Evolutionary conservation across 2,797 vertebrate genomes (phyloP).

Genomic region (Darevskia mixta): DNA sequence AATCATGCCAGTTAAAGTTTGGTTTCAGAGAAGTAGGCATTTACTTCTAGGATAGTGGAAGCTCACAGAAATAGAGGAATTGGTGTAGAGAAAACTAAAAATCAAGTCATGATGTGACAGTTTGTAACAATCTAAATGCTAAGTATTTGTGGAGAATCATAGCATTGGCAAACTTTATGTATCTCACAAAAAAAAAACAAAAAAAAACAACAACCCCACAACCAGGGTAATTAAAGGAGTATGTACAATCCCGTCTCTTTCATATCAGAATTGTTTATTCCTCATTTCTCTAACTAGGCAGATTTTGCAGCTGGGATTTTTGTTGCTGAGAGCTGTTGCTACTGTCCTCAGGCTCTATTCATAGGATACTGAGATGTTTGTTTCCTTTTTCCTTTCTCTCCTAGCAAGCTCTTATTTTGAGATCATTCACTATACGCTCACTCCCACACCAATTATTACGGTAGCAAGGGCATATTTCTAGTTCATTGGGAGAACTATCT

Average conservation of each 20-base stretch:
- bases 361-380: constrained; percentile 1
- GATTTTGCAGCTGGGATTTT: not conserved
- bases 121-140: constrained; percentile 3
- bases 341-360: not conserved
- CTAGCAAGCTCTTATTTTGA: not conserved
- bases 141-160: constrained; percentile 6
- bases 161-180: not conserved
- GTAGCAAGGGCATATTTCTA: not conserved
- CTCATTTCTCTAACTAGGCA: constrained; percentile 19
- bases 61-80: not conserved
- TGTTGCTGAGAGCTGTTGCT: not conserved
- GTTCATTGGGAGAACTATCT: not conserved
- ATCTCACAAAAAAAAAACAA: constrained; percentile 37
- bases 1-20: constrained; percentile 16
- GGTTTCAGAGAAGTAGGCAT: not conserved
- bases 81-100: not conserved
- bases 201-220: constrained; percentile 8
- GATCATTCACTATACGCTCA: not conserved
- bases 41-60: not conserved
- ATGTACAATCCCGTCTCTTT: constrained; percentile 24
- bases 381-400: not conserved
- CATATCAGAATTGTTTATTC: constrained; percentile 34
- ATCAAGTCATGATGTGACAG: constrained; percentile 24
- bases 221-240: constrained; percentile 1
- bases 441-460: not conserved